These are phyloP conservation scores for Polymixis flavicincta DNA, from an alignment of 2,888 invertebrate species.

Conservation along the genomic window DNA sequence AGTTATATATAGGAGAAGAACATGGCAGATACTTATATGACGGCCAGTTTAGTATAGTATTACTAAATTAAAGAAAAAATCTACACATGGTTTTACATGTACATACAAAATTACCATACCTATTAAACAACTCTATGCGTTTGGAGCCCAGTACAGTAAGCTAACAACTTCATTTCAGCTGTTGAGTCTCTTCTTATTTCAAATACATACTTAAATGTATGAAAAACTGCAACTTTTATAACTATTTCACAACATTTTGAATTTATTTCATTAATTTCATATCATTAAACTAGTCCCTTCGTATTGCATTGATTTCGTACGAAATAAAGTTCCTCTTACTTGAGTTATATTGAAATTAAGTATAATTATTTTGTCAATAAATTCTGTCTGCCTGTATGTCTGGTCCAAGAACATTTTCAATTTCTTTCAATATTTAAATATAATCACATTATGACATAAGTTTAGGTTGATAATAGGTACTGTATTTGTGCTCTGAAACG, in stretches of 20 bases:
- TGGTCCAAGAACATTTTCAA: constrained; percentile 24
- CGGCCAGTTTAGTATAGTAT: constrained; percentile 94
- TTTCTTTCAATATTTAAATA: constrained; percentile 25
- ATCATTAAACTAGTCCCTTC: constrained; percentile 55
- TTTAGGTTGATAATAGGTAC: constrained; percentile 57
- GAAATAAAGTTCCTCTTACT: constrained; percentile 57
- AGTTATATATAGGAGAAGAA: constrained; percentile 91
- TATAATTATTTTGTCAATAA: constrained; percentile 27
- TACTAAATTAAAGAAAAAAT: constrained; percentile 90
- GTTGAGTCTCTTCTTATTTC: constrained; percentile 41
- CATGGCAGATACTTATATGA: constrained; percentile 92
- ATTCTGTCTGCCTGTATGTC: constrained; percentile 10
- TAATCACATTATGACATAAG: constrained; percentile 23
- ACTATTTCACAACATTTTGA: constrained; percentile 7
- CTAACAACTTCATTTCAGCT: constrained; percentile 48
- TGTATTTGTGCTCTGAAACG: constrained; percentile 80
- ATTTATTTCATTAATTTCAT: constrained; percentile 26
- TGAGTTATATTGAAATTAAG: constrained; percentile 41
- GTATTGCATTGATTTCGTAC: constrained; percentile 48
- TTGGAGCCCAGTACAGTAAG: constrained; percentile 79
- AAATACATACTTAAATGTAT: constrained; percentile 12
- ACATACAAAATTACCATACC: constrained; percentile 84
- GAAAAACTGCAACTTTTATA: constrained; percentile 15
- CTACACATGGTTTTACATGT: constrained; percentile 91
- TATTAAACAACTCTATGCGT: constrained; percentile 73